These are phyloP conservation scores for Epirrhoe alternata DNA, from an alignment of 2,888 invertebrate genomes.

Conservation along the genomic window DNA sequence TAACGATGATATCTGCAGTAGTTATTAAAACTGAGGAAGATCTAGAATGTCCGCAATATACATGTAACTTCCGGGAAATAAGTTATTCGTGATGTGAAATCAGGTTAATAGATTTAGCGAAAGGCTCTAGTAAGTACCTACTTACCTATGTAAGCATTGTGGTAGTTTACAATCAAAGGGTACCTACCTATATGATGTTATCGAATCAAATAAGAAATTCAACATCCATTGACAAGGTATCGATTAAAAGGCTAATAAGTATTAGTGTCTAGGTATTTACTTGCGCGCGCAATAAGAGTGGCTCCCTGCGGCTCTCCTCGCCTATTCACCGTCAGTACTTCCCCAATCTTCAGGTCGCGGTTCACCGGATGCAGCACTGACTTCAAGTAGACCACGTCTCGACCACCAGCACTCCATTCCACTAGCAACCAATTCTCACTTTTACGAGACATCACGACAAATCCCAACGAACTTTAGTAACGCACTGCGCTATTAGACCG, in stretches of 20 bases:
- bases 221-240: slow-evolving; percentile 5
- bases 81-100: too few species aligned
- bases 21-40: too few species aligned
- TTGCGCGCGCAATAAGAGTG: slow-evolving; percentile 54
- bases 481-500: slow-evolving; percentile 40
- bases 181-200: slow-evolving; percentile 1
- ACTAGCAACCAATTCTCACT: slow-evolving; percentile 67
- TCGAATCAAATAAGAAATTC: slow-evolving; percentile 19
- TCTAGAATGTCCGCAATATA: too few species aligned
- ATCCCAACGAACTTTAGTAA: slow-evolving; percentile 40
- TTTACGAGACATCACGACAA: slow-evolving; percentile 49
- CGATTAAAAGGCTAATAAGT: slow-evolving; percentile 12
- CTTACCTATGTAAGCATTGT: neutral
- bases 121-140: too few species aligned
- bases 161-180: neutral
- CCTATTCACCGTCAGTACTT: slow-evolving; percentile 48
- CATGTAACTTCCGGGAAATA: too few species aligned
- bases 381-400: slow-evolving; percentile 54
- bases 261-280: slow-evolving; percentile 51
- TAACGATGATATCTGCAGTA: too few species aligned
- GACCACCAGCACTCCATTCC: slow-evolving; percentile 60
- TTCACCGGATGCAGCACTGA: slow-evolving; percentile 49
- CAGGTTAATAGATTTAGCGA: too few species aligned
- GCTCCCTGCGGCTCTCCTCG: slow-evolving; percentile 53
- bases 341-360: slow-evolving; percentile 51